These are phyloP conservation scores for Ramphastos sulfuratus DNA, from an alignment of 2,113 vertebrate species.

Conservation along the genomic window DNA sequence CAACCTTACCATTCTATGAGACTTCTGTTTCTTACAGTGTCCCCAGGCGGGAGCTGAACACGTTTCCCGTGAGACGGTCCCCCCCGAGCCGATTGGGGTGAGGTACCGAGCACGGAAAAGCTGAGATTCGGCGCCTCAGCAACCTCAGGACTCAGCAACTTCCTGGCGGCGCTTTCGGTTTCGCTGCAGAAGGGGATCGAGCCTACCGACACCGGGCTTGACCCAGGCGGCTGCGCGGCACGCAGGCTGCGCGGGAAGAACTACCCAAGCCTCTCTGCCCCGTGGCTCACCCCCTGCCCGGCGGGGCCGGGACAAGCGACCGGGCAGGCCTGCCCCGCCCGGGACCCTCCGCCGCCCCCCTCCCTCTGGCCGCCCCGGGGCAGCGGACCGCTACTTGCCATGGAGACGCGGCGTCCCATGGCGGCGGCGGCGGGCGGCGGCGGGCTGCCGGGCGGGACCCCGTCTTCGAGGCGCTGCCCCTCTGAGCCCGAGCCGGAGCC, in stretches of 20 bases:
- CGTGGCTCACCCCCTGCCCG: neutral
- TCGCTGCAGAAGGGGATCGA: neutral
- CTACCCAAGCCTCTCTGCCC: neutral
- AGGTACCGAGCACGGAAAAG: neutral
- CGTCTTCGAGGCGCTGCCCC: constrained; percentile 70
- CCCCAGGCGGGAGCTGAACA: neutral
- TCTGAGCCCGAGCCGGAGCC: constrained; percentile 74
- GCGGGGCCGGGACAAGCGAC: neutral
- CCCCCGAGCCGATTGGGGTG: neutral
- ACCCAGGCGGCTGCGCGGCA: fast-evolving
- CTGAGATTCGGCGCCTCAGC: neutral
- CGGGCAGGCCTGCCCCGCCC: neutral
- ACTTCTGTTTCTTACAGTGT: neutral
- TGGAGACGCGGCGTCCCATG: constrained; percentile 84
- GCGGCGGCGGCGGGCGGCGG: constrained; percentile 55
- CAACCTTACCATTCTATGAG: too few relatives aligned
- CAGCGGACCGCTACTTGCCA: constrained; percentile 82
- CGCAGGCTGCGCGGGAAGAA: neutral
- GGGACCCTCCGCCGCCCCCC: neutral
- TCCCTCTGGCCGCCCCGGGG: neutral
- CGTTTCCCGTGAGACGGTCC: neutral
- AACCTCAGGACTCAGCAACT: neutral
- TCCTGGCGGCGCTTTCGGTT: neutral
- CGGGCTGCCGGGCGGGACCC: constrained; percentile 64
- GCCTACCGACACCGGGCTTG: neutral